Evolutionary conservation across 1,140 invertebrate genomes (phyloP), one percentile per base, ranked within the genome.

Genomic region (Drosophila repleta): DNA sequence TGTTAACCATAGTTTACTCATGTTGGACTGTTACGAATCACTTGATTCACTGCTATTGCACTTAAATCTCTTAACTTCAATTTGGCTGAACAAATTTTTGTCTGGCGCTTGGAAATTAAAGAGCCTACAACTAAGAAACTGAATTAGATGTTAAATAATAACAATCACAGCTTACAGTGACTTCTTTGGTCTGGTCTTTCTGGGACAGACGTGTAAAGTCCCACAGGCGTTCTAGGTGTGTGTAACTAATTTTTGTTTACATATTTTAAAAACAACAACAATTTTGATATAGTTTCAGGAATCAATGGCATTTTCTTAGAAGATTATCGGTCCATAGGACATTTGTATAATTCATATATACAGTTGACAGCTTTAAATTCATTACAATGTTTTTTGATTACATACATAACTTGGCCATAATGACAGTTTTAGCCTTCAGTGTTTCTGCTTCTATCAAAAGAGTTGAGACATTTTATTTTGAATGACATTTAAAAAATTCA

Each of bases 271-370:
- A 37, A 37, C 3, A 35, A 61, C 21, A 37, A 63, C 7, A 62
- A 52, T 63, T 63, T 63, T 52, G 35, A 62, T 52, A 41, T 15
- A 7, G 29, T 24, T 29, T 51, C 4, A 17, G 29, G 6, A 29
- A 35, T 11, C 32, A 35, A 13, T 35, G 26, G 26, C 3, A 35
- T 35, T 11, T 35, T 35, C 32, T 11, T 2, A 11, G 32, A 13
- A 13, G 10, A 35, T 13, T 10, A 8, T 29, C 7, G 0, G 7
- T 29, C 7, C 29, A 7, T 29, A 29, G 7, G 4, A 10, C 8
- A 35, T 13, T 35, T 35, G 32, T 35, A 11, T 4, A 35, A 35
- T 35, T 11, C 2, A 3, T 11, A 29, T 35, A 35, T 35, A 35
- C 8, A 35, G 32, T 35, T 35, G 1, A 2, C 32, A 0, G 1